Evolutionary conservation across 2,113 vertebrate genomes (phyloP), one percentile per base, ranked within the genome.

Genomic region (Anarrhichthys ocellatus): DNA sequence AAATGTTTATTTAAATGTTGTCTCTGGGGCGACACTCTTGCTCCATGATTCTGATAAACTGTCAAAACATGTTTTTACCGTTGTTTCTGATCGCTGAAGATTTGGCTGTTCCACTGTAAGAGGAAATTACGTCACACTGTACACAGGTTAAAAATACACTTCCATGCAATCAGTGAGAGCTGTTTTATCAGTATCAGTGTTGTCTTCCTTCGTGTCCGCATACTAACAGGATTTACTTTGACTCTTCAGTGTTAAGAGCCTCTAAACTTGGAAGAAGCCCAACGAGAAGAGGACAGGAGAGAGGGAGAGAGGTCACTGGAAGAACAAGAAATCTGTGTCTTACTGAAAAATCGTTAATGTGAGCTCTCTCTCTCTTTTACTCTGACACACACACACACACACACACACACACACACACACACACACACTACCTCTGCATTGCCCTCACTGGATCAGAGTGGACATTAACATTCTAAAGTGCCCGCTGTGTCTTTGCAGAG

Each of bases 381-480:
- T 17, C 22, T 24, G 67, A 14, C 59, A 29, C 72, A 24, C 71
- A 59, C 66, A 42, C 72, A 54, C 76, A 22, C 65, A 76, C 17
- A 34, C 80, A 42, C 27, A 7, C 42, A 14, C 59, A 29, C 72
- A 24, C 71, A 59, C 66, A 42, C 72, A 54, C 22, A 34, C 80
- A 50, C 27, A 6, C 42, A 38, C 69, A n/a, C 66, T 86, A 84
- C 75, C 81, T 62, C 80, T 76, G 85, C 80, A 40, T 67, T 82
- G 85, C 88, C 88, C 93, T 92, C 82, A 2, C 84, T 70, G 86
- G 82, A 92, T 89, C 89, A 86, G 78, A 76, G 80, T 76, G 69
- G 87, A 58, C 90, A 93, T 95, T 95, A 94, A 91, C 85, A 95
- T 94, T 94, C 93, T 83, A 76, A 85, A 88, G 85, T 81, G 86